Percentiles rank a stretch among this genome's conserved stretches.
phyloP scores from a whole-genome alignment of 2,797 vertebrate species.

The Siniperca scherzeri region DNA sequence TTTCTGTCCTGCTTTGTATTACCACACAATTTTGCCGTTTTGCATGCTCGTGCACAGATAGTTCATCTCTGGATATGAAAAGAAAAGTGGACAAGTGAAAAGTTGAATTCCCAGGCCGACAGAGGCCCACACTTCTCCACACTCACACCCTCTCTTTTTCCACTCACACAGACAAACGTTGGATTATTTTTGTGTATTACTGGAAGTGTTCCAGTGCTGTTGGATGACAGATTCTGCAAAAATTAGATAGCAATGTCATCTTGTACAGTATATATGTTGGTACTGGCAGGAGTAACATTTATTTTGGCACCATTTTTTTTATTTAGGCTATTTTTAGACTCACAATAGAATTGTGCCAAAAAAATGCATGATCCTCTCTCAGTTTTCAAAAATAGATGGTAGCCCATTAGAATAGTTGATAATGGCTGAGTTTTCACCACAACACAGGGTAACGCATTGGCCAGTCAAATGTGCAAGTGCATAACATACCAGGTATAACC shows the following conservation, averaged over 20 bases:
- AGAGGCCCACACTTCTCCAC: not conserved
- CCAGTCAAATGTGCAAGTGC: not conserved
- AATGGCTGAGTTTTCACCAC: not conserved
- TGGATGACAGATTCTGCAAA: not conserved
- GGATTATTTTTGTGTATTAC: not conserved
- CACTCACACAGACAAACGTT: not conserved
- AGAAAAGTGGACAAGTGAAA: not conserved
- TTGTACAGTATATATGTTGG: not conserved
- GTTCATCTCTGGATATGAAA: not conserved
- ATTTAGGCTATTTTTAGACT: not conserved
- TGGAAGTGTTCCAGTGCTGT: not conserved
- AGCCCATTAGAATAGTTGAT: not conserved
- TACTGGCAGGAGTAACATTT: too few relatives aligned
- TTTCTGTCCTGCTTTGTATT: too few relatives aligned
- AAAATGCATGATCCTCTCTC: not conserved
- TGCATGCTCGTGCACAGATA: not conserved
- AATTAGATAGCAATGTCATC: not conserved
- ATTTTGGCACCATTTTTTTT: not conserved
- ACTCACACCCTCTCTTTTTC: not conserved
- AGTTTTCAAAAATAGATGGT: not conserved
- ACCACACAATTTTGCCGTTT: too few relatives aligned
- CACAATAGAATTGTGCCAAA: not conserved
- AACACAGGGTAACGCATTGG: not conserved
- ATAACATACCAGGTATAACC: not conserved
- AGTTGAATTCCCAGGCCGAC: not conserved